These are phyloP conservation scores for Conistra vaccinii DNA, from an alignment of 2,888 invertebrate genomes.

Conservation along the genomic window DNA sequence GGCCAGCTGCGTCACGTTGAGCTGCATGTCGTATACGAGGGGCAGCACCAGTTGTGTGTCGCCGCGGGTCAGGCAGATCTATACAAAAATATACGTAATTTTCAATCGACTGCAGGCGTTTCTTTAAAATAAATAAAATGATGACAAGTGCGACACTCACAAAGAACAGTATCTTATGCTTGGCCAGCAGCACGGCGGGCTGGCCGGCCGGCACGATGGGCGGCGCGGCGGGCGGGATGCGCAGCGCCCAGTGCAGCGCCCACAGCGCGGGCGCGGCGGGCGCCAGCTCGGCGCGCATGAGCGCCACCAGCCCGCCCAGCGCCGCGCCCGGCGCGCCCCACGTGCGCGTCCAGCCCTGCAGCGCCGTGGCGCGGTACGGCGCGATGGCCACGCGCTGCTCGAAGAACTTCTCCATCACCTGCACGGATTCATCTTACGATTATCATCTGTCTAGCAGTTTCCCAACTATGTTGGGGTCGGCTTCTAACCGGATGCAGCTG, in stretches of 20 bases:
- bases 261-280: slow-evolving; percentile 92
- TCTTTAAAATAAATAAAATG: not conserved
- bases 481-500: no score
- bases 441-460: no score
- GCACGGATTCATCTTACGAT: slow-evolving; percentile 34
- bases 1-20: slow-evolving; percentile 96
- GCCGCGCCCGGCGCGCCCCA: slow-evolving; percentile 96
- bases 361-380: slow-evolving; percentile 97
- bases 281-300: slow-evolving; percentile 93
- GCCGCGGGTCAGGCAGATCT: slow-evolving; percentile 88
- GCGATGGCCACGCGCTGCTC: slow-evolving; percentile 96
- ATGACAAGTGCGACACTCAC: slow-evolving; percentile 88
- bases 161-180: slow-evolving; percentile 97
- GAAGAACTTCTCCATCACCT: slow-evolving; percentile 98
- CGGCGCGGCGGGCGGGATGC: slow-evolving; percentile 97
- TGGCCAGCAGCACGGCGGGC: slow-evolving; percentile 96
- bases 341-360: slow-evolving; percentile 96
- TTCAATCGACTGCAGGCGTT: not conserved
- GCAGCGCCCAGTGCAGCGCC: slow-evolving; percentile 97
- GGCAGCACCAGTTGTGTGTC: slow-evolving; percentile 94
- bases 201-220: slow-evolving; percentile 97
- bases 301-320: slow-evolving; percentile 97
- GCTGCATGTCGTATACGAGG: slow-evolving; percentile 96
- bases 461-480: no score
- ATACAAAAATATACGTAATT: not conserved